Evolutionary conservation across 2,888 invertebrate genomes (phyloP).

Genomic region (Psylliodes chrysocephalus): DNA sequence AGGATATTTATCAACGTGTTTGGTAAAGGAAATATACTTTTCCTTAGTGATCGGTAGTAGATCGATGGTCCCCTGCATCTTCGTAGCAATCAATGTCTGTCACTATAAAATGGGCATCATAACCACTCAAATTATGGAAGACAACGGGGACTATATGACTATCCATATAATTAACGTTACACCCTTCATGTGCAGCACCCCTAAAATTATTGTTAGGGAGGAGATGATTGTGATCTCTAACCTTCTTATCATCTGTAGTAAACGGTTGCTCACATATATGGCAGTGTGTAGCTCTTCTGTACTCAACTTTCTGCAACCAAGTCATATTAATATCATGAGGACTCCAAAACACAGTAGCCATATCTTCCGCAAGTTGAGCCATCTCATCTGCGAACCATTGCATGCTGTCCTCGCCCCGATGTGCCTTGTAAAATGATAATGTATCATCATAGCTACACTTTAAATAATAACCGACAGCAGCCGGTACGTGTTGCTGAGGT

Average conservation of each 20-base stretch:
- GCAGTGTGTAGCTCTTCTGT: neutral
- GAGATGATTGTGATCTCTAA: neutral
- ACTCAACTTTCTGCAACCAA: neutral
- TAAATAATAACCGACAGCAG: no score
- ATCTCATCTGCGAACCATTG: constrained; percentile 12
- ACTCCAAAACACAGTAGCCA: constrained; percentile 31
- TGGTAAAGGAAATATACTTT: constrained; percentile 43
- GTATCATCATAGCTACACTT: constrained; percentile 41
- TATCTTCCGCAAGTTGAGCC: constrained; percentile 21
- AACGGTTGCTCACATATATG: no score
- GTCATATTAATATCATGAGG: constrained; percentile 3
- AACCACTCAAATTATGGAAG: no score
- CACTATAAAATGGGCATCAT: no score
- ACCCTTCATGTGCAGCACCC: neutral
- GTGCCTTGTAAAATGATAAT: constrained; percentile 4
- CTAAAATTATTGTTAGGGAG: neutral
- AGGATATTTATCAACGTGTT: neutral
- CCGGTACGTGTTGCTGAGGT: constrained; percentile 39
- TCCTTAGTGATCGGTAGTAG: constrained; percentile 43
- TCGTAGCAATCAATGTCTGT: constrained; percentile 38
- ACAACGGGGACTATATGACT: no score
- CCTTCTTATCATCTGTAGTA: neutral
- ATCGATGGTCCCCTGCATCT: neutral
- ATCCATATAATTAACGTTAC: neutral
- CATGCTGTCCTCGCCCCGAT: constrained; percentile 9